These are phyloP conservation scores for Mastacembelus armatus DNA, from an alignment of 2,797 vertebrate species.

Conservation along the genomic window DNA sequence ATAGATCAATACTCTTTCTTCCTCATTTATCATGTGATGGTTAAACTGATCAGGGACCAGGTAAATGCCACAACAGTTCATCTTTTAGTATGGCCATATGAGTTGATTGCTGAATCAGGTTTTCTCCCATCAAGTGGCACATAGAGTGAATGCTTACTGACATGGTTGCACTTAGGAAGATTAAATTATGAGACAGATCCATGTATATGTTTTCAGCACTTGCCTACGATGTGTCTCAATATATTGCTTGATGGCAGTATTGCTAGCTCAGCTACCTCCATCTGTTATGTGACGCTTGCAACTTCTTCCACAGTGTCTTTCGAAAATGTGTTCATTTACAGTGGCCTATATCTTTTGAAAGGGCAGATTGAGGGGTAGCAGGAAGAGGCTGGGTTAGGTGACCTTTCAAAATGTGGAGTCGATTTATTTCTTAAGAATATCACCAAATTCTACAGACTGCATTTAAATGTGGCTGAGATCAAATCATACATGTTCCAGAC, in stretches of 20 bases:
- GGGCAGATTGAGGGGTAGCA: conserved; percentile 1
- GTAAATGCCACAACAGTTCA: not conserved
- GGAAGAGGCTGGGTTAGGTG: not conserved
- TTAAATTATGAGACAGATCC: not conserved
- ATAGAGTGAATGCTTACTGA: not conserved
- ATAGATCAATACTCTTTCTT: too few relatives aligned
- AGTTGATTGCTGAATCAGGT: not conserved
- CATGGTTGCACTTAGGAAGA: too few relatives aligned
- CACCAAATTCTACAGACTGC: too few relatives aligned
- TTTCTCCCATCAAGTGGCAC: not conserved
- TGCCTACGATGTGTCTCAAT: too few relatives aligned
- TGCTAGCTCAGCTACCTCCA: not conserved
- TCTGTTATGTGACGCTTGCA: not conserved
- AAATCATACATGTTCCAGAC: too few relatives aligned
- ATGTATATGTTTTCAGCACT: too few relatives aligned
- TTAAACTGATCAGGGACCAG: not conserved
- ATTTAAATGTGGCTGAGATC: too few relatives aligned
- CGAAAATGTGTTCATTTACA: not conserved
- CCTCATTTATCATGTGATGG: not conserved
- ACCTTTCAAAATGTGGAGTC: not conserved
- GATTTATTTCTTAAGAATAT: not conserved
- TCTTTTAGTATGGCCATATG: not conserved
- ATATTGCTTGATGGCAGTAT: too few relatives aligned
- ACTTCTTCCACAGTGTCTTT: too few relatives aligned
- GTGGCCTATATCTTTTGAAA: not conserved